Conservation (phyloP, 1,140 invertebrate genomes). For the Drosophila busckii region DNA sequence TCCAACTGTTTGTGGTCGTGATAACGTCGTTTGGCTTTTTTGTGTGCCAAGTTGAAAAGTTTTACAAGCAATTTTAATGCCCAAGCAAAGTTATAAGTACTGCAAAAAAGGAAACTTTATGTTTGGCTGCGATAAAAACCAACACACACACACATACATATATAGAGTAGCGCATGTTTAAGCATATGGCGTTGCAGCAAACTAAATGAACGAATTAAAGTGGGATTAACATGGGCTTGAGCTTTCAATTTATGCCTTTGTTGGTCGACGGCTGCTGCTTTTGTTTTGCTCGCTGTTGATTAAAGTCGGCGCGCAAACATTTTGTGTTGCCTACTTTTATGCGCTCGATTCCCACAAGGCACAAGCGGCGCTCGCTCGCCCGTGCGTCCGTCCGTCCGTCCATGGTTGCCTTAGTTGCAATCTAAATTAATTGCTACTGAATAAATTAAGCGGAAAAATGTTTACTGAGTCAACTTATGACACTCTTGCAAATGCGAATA, state of each 20-base stretch:
- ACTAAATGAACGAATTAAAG: constrained; percentile 58
- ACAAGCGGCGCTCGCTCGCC: too few relatives aligned
- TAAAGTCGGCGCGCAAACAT: constrained; percentile 24
- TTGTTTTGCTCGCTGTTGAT: constrained; percentile 11
- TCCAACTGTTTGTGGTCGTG: constrained; percentile 5
- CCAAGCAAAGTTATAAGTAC: constrained; percentile 72
- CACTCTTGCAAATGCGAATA: constrained; percentile 66
- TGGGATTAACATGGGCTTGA: constrained; percentile 64
- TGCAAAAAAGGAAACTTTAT: constrained; percentile 65
- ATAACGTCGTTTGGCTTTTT: constrained; percentile 42
- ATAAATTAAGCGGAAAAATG: constrained; percentile 75
- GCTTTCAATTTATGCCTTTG: constrained; percentile 69
- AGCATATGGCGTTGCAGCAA: constrained; percentile 7
- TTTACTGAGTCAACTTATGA: constrained; percentile 69
- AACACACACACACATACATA: constrained; percentile 8
- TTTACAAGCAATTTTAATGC: constrained; percentile 75
- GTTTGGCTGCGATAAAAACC: constrained; percentile 63
- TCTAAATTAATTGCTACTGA: constrained; percentile 75
- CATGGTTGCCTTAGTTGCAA: constrained; percentile 67
- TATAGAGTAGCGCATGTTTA: background rate
- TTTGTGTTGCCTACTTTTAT: constrained; percentile 37
- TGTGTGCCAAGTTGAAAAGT: constrained; percentile 61
- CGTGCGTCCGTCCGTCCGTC: too few relatives aligned
- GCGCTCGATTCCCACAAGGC: too few relatives aligned
- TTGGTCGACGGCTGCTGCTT: constrained; percentile 18